A percentile compares a stretch with the other conserved stretches of the same genome.
Evolutionary conservation across 2,888 invertebrate genomes (phyloP).

Genomic region (Drosophila subquinaria): DNA sequence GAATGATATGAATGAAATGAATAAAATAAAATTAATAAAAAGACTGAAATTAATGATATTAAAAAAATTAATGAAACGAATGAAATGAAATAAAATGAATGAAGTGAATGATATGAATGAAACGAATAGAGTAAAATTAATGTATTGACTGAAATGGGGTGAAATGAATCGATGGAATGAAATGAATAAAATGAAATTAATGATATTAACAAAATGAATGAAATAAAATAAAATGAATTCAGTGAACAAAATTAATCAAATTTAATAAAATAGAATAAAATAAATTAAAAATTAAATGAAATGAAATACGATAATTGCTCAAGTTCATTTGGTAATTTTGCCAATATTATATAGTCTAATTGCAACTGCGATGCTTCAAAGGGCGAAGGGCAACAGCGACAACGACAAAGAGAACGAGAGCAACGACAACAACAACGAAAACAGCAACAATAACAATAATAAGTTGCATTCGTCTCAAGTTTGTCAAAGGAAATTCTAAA

Average conservation of each 20-base stretch:
- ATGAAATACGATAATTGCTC: not conserved
- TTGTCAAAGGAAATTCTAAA: slow-evolving; percentile 18
- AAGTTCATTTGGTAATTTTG: slow-evolving; percentile 6
- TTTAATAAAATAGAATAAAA: not conserved
- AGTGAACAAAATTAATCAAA: no score
- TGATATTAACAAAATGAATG: no score
- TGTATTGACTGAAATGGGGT: no score
- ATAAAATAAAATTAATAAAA: no score
- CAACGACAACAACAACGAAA: not conserved
- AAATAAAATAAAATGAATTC: not conserved
- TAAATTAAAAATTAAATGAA: not conserved
- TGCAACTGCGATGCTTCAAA: slow-evolving; percentile 7
- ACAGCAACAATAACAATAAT: not conserved
- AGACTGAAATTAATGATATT: no score
- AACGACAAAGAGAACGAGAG: not conserved
- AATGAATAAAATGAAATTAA: no score
- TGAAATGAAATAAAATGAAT: no score
- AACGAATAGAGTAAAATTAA: no score
- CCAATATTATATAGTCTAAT: slow-evolving; percentile 16
- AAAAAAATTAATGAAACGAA: no score
- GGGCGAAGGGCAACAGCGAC: not conserved
- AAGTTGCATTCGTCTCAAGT: slow-evolving; percentile 12
- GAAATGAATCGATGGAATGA: no score
- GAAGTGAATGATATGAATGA: no score
- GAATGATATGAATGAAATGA: no score